A percentile compares a stretch with the other conserved stretches of the same genome.
phyloP scores from a whole-genome alignment of 1,140 invertebrate species.

The Drosophila malerkotliana region DNA sequence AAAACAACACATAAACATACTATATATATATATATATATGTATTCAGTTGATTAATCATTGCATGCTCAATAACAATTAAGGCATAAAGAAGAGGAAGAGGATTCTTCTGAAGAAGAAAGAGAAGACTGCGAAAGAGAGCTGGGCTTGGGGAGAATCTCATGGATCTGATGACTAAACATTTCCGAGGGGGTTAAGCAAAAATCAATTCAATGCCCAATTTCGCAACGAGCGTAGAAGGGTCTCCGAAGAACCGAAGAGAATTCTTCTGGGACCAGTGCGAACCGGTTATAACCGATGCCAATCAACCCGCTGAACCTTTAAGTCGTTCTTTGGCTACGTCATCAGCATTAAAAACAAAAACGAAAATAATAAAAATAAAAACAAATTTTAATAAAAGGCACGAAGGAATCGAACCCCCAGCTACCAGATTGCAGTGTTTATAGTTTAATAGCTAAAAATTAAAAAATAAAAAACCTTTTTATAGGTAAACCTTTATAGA shows the following conservation, averaged over 20 bases:
- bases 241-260: background rate
- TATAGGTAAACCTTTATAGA: too few relatives aligned
- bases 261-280: conserved; percentile 22
- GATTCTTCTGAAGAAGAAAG: background rate
- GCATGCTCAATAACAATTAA: conserved; percentile 70
- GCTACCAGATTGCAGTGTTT: too few relatives aligned
- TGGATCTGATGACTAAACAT: conserved; percentile 57
- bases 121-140: background rate
- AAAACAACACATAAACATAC: background rate
- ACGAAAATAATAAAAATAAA: background rate
- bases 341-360: conserved; percentile 16
- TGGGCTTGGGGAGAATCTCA: background rate
- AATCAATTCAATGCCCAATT: conserved; percentile 67
- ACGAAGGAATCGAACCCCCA: background rate
- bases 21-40: background rate
- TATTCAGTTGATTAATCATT: conserved; percentile 51
- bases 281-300: conserved; percentile 64
- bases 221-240: conserved; percentile 1
- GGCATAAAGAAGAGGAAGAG: conserved; percentile 19
- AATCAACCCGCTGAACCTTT: conserved; percentile 54
- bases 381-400: background rate
- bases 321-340: conserved; percentile 13
- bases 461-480: too few relatives aligned
- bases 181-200: conserved; percentile 47
- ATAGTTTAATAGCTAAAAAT: too few relatives aligned